Conservation (phyloP, 2,888 invertebrate genomes). For the Lacanobia wlatinum region DNA sequence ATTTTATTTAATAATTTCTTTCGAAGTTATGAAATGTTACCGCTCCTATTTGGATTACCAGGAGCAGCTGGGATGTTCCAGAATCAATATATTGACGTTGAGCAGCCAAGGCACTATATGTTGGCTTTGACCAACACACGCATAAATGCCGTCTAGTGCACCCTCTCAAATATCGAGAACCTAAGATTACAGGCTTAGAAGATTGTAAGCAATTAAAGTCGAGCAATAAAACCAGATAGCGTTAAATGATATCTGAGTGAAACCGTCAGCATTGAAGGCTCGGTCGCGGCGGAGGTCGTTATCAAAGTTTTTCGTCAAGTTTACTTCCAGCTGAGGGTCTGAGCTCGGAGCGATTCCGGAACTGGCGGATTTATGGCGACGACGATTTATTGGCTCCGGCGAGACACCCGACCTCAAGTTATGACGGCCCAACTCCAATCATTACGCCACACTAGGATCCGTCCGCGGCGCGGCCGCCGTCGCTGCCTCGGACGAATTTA, state of each 20-base stretch:
- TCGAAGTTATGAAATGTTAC: not conserved
- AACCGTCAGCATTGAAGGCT: constrained; percentile 35
- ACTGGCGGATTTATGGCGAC: constrained; percentile 35
- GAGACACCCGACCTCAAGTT: constrained; percentile 46
- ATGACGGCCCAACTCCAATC: constrained; percentile 38
- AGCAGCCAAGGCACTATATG: no score
- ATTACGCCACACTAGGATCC: constrained; percentile 20
- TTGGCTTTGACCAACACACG: no score
- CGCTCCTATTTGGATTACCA: not conserved
- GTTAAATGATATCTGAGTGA: constrained; percentile 56
- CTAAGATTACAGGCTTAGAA: not conserved
- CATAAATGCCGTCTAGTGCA: not conserved
- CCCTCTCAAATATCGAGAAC: not conserved
- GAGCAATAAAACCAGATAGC: constrained; percentile 57
- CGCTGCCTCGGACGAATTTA: not conserved
- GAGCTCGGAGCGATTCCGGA: constrained; percentile 26
- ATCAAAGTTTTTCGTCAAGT: constrained; percentile 62
- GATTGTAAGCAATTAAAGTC: constrained; percentile 20
- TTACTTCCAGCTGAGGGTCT: constrained; percentile 57
- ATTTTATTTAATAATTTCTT: not conserved
- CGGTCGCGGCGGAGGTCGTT: constrained; percentile 51
- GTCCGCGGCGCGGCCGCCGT: not conserved
- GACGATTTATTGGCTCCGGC: constrained; percentile 51
- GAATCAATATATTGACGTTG: no score
- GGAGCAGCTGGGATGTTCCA: not conserved